Conservation (phyloP, 2,113 vertebrate species). For the Excalfactoria chinensis region DNA sequence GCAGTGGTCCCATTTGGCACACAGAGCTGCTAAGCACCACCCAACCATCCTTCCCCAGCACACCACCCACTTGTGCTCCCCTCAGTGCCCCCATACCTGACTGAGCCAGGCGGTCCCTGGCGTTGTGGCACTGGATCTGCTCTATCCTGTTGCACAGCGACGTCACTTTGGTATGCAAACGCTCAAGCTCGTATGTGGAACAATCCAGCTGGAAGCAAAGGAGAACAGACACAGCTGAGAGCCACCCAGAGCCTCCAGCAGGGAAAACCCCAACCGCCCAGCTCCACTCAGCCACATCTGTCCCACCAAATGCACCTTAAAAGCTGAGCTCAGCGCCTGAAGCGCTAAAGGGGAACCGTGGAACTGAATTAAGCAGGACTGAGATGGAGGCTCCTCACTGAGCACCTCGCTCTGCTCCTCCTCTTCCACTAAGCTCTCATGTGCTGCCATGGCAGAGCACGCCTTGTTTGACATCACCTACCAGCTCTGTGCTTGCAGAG, state of each 20-base stretch:
- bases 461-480: fast-evolving
- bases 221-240: fast-evolving
- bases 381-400: fast-evolving
- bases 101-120: conserved; percentile 92
- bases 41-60: too few species aligned
- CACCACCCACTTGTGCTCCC: too few species aligned
- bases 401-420: fast-evolving
- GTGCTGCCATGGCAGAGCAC: background rate
- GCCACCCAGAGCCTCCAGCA: fast-evolving
- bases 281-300: background rate
- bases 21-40: too few species aligned
- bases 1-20: too few species aligned
- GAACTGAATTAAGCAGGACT: fast-evolving
- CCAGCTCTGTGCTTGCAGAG: fast-evolving
- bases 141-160: conserved; percentile 92
- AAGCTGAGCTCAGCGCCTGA: fast-evolving
- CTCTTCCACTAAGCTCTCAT: fast-evolving
- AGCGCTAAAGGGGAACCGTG: background rate
- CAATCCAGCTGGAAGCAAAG: conserved; percentile 81
- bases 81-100: conserved; percentile 80
- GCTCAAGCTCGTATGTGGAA: conserved; percentile 88
- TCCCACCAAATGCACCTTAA: fast-evolving
- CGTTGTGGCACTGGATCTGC: conserved; percentile 86
- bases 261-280: fast-evolving
- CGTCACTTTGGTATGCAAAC: conserved; percentile 86